Percentiles rank a stretch among this genome's conserved stretches.
Evolutionary conservation across 1,140 invertebrate genomes (phyloP).

Genomic region (Micrasema minimum): DNA sequence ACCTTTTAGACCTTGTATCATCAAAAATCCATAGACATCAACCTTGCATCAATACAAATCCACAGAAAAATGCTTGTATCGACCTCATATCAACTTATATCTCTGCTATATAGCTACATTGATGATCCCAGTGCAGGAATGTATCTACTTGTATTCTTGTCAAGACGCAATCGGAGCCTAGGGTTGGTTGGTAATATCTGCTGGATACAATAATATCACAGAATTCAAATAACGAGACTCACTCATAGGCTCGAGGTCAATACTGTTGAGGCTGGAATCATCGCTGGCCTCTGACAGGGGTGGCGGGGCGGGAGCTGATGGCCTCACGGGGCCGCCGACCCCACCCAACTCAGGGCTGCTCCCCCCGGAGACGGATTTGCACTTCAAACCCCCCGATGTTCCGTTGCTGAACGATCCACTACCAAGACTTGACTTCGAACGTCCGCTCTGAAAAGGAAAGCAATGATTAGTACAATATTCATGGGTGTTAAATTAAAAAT

Average conservation of each 20-base stretch:
- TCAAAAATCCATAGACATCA: no score
- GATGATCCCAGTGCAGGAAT: no score
- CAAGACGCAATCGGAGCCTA: no score
- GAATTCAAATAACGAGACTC: constrained; percentile 49
- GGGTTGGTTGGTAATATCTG: no score
- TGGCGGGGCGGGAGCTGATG: constrained; percentile 66
- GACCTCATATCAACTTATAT: no score
- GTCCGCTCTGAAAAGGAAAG: constrained; percentile 66
- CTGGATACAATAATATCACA: no score
- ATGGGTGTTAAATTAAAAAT: no score
- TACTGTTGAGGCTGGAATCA: constrained; percentile 70
- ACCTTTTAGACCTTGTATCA: no score
- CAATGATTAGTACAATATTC: constrained; percentile 12
- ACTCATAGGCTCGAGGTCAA: constrained; percentile 69
- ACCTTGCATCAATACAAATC: no score
- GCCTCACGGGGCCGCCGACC: constrained; percentile 60
- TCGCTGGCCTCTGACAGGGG: constrained; percentile 67
- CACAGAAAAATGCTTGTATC: no score
- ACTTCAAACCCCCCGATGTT: constrained; percentile 67
- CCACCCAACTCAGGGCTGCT: constrained; percentile 69
- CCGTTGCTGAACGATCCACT: constrained; percentile 67
- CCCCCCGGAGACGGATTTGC: constrained; percentile 61
- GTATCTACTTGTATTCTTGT: no score
- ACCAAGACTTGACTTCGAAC: constrained; percentile 70
- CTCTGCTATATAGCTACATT: no score